A percentile compares a stretch with the other conserved stretches of the same genome.
phyloP scores from a whole-genome alignment of 2,888 invertebrate genomes.

The Strigamia transsilvanica region DNA sequence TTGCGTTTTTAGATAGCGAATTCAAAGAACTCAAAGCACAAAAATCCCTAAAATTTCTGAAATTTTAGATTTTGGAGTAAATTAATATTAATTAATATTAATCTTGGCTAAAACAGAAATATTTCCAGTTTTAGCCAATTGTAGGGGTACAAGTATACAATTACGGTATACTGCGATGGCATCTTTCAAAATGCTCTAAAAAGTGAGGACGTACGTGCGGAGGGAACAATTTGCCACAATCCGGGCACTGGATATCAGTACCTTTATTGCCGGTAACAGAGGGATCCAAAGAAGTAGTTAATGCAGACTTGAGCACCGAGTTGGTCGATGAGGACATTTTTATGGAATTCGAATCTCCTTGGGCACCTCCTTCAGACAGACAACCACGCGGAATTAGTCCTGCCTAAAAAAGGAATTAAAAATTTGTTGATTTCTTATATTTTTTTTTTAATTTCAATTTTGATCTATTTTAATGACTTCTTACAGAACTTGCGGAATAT shows the following conservation, averaged over 20 bases:
- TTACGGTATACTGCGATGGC: conserved; percentile 52
- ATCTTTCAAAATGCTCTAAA: conserved; percentile 61
- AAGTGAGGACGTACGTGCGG: conserved; percentile 60
- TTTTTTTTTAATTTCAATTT: background rate
- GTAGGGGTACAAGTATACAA: too few relatives aligned
- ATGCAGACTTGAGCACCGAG: background rate
- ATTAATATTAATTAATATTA: too few relatives aligned
- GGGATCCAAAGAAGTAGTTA: background rate
- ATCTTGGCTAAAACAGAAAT: too few relatives aligned
- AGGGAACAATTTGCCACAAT: conserved; percentile 60
- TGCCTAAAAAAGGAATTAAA: background rate
- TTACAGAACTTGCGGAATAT: background rate
- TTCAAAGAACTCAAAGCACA: too few relatives aligned
- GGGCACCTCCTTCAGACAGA: background rate
- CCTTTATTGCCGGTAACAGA: conserved; percentile 55
- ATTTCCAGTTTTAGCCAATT: too few relatives aligned
- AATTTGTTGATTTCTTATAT: background rate
- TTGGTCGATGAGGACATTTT: background rate
- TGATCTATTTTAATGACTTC: background rate
- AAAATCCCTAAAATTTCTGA: too few relatives aligned
- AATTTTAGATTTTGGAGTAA: too few relatives aligned
- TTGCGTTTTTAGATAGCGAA: too few relatives aligned
- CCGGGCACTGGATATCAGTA: conserved; percentile 60
- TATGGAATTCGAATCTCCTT: background rate
- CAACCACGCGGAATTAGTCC: background rate